These are phyloP conservation scores for Naja naja DNA, from an alignment of 2,113 vertebrate genomes.

Conservation along the genomic window DNA sequence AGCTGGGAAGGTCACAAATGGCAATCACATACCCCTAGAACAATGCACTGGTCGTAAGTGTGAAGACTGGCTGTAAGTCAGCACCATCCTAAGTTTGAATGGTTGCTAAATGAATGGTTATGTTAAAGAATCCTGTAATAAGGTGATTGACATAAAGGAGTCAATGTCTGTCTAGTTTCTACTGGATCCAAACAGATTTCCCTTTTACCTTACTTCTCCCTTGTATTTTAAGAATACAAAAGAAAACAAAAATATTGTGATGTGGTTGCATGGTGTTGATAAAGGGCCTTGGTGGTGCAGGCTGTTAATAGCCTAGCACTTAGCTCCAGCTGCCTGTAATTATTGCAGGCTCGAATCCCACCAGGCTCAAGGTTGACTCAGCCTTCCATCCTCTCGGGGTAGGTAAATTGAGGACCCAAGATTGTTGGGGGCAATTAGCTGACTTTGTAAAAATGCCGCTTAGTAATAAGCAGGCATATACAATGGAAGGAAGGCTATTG, in stretches of 20 bases:
- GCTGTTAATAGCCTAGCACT: too few relatives aligned
- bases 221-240: background rate
- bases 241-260: background rate
- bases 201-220: background rate
- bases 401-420: too few relatives aligned
- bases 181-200: background rate
- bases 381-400: too few relatives aligned
- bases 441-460: too few relatives aligned
- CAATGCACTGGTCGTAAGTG: background rate
- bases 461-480: too few relatives aligned
- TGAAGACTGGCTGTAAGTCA: background rate
- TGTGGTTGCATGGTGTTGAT: background rate
- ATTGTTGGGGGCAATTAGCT: too few relatives aligned
- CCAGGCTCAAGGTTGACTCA: too few relatives aligned
- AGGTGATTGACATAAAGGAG: background rate
- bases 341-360: too few relatives aligned
- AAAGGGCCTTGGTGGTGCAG: too few relatives aligned
- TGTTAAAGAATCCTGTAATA: background rate
- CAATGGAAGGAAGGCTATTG: too few relatives aligned
- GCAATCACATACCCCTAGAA: background rate
- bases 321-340: too few relatives aligned
- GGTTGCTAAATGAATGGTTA: background rate
- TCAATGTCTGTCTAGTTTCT: background rate
- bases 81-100: background rate
- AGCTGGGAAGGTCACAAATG: background rate